phyloP scores from a whole-genome alignment of 2,113 vertebrate species.

The Benitochromis conjunctus region DNA sequence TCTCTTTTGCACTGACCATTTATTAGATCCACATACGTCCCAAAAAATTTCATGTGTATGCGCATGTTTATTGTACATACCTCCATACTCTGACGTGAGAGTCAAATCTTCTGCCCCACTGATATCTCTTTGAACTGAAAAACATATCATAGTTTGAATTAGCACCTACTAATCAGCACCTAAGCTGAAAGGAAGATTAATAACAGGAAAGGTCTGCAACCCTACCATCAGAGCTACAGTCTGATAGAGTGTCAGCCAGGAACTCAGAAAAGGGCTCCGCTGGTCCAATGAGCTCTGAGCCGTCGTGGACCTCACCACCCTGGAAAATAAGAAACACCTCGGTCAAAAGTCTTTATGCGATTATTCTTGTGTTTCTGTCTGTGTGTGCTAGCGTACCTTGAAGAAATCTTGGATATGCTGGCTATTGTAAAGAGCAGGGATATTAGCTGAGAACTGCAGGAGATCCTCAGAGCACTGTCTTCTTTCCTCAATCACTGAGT shows the following conservation, averaged over 20 bases:
- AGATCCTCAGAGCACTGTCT: conserved; percentile 96
- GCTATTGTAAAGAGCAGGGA: conserved; percentile 91
- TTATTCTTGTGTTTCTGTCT: neutral
- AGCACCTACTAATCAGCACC: neutral
- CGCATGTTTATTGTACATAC: conserved; percentile 48
- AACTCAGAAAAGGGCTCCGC: conserved; percentile 82
- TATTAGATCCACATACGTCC: neutral
- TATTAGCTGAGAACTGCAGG: conserved; percentile 96
- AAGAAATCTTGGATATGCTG: conserved; percentile 94
- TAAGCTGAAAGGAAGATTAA: neutral
- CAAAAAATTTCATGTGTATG: neutral
- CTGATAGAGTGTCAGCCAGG: conserved; percentile 83
- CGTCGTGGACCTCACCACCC: conserved; percentile 93
- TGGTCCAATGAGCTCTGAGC: conserved; percentile 95
- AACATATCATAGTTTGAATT: neutral
- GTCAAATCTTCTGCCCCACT: conserved; percentile 82
- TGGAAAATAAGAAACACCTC: conserved; percentile 46
- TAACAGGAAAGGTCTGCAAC: neutral
- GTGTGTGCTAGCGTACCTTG: conserved; percentile 76
- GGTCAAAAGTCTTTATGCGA: neutral
- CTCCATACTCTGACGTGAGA: conserved; percentile 82
- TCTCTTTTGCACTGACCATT: neutral
- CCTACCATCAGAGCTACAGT: conserved; percentile 90
- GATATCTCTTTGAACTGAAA: conserved; percentile 80
- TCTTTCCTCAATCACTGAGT: conserved; percentile 91